Base-by-base conservation (phyloP, 2,113 vertebrate species). In the Tretioscincus oriximinensis region DNA sequence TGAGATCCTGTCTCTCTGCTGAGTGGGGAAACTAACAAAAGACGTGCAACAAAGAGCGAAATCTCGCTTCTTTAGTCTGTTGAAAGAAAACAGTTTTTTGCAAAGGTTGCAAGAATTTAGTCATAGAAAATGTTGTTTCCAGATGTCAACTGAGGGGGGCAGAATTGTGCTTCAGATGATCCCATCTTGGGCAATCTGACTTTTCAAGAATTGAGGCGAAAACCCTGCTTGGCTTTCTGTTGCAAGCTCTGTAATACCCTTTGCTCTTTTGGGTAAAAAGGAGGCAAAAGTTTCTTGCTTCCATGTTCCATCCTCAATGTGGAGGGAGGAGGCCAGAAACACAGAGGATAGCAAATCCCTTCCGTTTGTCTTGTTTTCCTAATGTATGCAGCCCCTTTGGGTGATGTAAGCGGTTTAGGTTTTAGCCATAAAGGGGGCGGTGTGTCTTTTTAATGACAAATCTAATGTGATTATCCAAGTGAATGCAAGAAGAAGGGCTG, bases 401-500 rank as follows among this genome's bases (percentile, higher is more conserved):
- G 97, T 97, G 96, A 96, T 96, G 96, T 97, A 97, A 98, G 97
- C 96, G 93, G 96, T 98, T 98, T 97, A 97, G 97, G 95, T 96
- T 94, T 94, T 95, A 95, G 97, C 94, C 94, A 96, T 96, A 96
- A 96, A 54, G 45, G 73, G 47, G 29, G 29, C 3, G 47, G 70
- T 18, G 71, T 29, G 93, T 95, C 95, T 96, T 97, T 98, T 97
- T 98, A 97, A 97, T 96, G 96, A 98, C 98, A 98, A 99, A 99
- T 97, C 97, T 99, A 99, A 99, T 98, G 98, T 98, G 98, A 99
- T 99, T 99, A 99, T 98, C 96, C 95, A 96, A 97, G 96, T 94
- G 95, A 98, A 96, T 97, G 97, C 96, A 97, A 97, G 97, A 97
- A 95, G 95, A 88, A 95, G 89, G 54, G 12, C 14, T 58, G 54